Conservation (phyloP, 2,888 invertebrate genomes). For the Therioaphis trifolii region DNA sequence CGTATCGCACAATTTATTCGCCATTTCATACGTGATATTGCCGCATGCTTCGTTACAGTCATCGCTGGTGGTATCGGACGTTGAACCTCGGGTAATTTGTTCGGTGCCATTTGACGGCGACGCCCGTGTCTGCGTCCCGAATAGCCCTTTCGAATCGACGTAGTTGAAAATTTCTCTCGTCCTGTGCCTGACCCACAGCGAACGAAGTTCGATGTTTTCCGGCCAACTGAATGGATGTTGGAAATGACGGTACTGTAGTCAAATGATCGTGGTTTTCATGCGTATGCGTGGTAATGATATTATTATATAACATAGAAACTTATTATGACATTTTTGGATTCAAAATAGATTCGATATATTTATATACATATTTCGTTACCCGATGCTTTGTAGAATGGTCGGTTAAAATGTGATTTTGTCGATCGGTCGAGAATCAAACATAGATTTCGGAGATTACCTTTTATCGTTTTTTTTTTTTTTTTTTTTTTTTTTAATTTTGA, state of each 20-base stretch:
- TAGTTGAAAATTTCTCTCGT: constrained; percentile 27
- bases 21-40: constrained; percentile 4
- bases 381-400: too few species aligned
- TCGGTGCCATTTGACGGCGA: not conserved
- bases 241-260: not conserved
- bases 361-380: too few species aligned
- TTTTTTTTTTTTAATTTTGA: too few species aligned
- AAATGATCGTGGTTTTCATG: not conserved
- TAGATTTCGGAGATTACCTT: too few species aligned
- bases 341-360: too few species aligned
- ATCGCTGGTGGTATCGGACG: not conserved
- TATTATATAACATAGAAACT: too few species aligned
- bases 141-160: not conserved
- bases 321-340: too few species aligned
- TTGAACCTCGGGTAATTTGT: not conserved
- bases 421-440: too few species aligned
- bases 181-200: constrained; percentile 25
- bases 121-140: not conserved
- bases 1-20: not conserved
- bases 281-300: too few species aligned
- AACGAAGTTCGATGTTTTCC: constrained; percentile 25
- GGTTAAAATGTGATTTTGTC: too few species aligned
- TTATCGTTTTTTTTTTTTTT: too few species aligned
- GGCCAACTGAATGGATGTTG: constrained; percentile 39
- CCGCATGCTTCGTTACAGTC: not conserved